Evolutionary conservation across 2,888 invertebrate genomes (phyloP).

Genomic region (Latrodectus elegans): DNA sequence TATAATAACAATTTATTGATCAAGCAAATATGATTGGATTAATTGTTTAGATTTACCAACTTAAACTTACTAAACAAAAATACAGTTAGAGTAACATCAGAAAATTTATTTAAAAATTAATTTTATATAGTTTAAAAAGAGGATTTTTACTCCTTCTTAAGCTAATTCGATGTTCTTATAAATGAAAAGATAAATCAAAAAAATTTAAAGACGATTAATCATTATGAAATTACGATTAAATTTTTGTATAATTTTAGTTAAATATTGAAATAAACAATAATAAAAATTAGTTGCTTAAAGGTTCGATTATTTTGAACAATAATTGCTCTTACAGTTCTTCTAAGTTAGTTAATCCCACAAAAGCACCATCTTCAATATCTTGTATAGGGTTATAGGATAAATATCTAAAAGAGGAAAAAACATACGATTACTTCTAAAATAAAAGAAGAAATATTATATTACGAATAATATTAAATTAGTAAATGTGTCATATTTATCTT

Average conservation of each 20-base stretch:
- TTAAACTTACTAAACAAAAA: no score
- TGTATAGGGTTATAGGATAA: conserved; percentile 77
- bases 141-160: no score
- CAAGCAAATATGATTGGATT: no score
- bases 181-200: no score
- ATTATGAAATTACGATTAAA: neutral
- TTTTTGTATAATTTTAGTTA: neutral
- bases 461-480: no score
- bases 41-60: no score
- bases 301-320: neutral
- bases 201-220: neutral
- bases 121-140: no score
- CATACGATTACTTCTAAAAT: conserved; percentile 29
- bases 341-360: conserved; percentile 76
- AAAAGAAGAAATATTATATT: neutral
- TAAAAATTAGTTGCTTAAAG: neutral
- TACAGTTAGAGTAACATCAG: no score
- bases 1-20: no score
- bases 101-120: no score
- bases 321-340: conserved; percentile 76
- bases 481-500: no score
- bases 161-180: no score
- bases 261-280: neutral
- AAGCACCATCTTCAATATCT: conserved; percentile 74
- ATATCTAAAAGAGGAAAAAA: conserved; percentile 75